Percentiles rank a stretch among this genome's conserved stretches.
Conservation (phyloP, 2,113 vertebrate species). For the Piprites chloris region DNA sequence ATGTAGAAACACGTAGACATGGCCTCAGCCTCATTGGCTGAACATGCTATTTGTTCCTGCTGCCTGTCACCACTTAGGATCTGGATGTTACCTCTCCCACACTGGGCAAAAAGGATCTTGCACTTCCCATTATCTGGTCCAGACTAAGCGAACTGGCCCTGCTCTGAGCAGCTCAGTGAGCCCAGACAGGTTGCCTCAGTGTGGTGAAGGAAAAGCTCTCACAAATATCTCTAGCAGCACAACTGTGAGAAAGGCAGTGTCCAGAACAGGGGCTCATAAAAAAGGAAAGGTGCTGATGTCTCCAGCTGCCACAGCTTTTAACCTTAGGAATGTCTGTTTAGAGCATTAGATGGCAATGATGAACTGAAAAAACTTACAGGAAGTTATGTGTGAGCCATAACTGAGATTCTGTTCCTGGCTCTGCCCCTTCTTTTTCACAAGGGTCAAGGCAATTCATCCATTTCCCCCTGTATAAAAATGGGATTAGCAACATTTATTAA, state of each 20-base stretch:
- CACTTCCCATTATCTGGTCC: neutral
- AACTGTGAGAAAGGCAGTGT: accelerated
- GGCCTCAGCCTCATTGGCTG: neutral
- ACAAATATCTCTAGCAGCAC: neutral
- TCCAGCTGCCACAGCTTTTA: neutral
- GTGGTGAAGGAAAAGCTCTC: neutral
- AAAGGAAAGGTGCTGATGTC: neutral
- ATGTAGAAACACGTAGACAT: neutral
- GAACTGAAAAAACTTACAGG: neutral
- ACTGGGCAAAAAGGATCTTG: neutral
- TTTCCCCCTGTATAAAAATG: neutral
- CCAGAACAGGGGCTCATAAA: neutral
- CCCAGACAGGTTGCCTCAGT: neutral
- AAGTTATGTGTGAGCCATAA: neutral
- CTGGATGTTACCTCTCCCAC: neutral
- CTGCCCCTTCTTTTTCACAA: neutral
- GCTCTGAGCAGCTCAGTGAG: neutral
- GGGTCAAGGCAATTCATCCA: slow-evolving; percentile 19
- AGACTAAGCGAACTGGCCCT: neutral
- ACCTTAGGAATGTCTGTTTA: neutral
- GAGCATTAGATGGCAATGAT: neutral
- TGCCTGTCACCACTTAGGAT: neutral
- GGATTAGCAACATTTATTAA: slow-evolving; percentile 36
- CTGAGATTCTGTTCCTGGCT: neutral
- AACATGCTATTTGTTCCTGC: neutral